Evolutionary conservation across 2,113 vertebrate species (phyloP).

Genomic region (Dryoscopus gambensis): DNA sequence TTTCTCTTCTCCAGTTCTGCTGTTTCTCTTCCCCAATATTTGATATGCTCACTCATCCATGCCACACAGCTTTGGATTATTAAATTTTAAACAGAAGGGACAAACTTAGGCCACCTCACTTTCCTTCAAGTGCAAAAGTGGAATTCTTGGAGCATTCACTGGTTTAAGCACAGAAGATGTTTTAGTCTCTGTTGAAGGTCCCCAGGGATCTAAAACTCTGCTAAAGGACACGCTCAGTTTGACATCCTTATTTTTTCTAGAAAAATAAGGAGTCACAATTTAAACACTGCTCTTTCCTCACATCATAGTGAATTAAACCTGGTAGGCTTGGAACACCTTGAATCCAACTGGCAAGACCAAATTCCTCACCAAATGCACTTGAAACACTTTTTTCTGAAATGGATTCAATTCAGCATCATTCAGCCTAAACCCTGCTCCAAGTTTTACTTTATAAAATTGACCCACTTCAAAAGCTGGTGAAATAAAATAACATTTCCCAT

Average conservation of each 20-base stretch:
- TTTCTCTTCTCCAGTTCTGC: not conserved
- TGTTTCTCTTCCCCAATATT: not conserved
- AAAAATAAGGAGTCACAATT: not conserved
- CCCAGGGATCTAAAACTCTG: not conserved
- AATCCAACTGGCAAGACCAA: not conserved
- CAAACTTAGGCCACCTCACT: not conserved
- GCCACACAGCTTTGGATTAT: rapidly evolving
- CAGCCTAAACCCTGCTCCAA: not conserved
- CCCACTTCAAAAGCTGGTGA: not conserved
- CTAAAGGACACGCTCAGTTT: not conserved
- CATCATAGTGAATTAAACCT: rapidly evolving
- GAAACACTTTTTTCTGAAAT: not conserved
- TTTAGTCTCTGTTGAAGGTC: not conserved
- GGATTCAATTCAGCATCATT: not conserved
- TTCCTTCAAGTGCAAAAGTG: not conserved
- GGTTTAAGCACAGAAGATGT: not conserved
- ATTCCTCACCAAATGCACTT: not conserved
- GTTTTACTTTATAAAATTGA: not conserved
- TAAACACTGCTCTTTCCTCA: not conserved
- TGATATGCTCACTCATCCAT: not conserved
- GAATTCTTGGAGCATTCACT: not conserved
- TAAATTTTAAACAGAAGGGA: not conserved
- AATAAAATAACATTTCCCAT: not conserved
- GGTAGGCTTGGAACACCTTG: not conserved
- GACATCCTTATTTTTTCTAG: not conserved